phyloP scores from a whole-genome alignment of 2,113 vertebrate genomes.

The Oplegnathus fasciatus region DNA sequence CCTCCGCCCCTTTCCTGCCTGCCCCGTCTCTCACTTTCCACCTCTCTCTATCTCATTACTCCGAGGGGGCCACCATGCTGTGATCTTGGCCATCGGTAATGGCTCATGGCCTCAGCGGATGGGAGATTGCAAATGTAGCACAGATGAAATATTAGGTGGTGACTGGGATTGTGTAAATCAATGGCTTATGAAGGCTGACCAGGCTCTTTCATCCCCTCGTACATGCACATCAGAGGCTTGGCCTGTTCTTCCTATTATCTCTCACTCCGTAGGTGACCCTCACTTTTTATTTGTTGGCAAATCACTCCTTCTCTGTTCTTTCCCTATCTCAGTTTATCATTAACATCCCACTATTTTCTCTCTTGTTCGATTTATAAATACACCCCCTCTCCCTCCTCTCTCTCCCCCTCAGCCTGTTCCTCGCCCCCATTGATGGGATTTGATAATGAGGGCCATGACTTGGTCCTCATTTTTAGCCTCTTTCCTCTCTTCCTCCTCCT shows the following conservation, averaged over 20 bases:
- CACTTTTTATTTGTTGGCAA: constrained; percentile 66
- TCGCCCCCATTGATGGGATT: constrained; percentile 56
- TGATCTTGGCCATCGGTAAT: constrained; percentile 78
- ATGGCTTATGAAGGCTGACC: constrained; percentile 80
- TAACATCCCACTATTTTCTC: constrained; percentile 56
- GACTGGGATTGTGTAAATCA: constrained; percentile 80
- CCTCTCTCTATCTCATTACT: constrained; percentile 80
- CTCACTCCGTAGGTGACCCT: constrained; percentile 43
- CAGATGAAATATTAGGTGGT: constrained; percentile 79
- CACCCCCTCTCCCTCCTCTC: background rate
- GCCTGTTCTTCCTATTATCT: constrained; percentile 60
- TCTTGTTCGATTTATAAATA: constrained; percentile 40
- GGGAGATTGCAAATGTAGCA: constrained; percentile 77
- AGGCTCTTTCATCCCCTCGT: constrained; percentile 52
- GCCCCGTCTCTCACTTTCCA: constrained; percentile 70
- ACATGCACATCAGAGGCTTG: constrained; percentile 54
- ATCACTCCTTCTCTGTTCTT: constrained; percentile 55
- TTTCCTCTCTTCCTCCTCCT: constrained; percentile 59
- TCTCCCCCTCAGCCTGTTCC: constrained; percentile 11
- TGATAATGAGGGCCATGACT: constrained; percentile 69
- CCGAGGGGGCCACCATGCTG: constrained; percentile 76
- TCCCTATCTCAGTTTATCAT: constrained; percentile 55
- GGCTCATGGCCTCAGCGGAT: constrained; percentile 77
- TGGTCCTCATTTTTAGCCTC: constrained; percentile 66
- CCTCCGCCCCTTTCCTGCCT: constrained; percentile 56